phyloP scores from a whole-genome alignment of 2,113 vertebrate genomes.

The Bubo blakistoni region DNA sequence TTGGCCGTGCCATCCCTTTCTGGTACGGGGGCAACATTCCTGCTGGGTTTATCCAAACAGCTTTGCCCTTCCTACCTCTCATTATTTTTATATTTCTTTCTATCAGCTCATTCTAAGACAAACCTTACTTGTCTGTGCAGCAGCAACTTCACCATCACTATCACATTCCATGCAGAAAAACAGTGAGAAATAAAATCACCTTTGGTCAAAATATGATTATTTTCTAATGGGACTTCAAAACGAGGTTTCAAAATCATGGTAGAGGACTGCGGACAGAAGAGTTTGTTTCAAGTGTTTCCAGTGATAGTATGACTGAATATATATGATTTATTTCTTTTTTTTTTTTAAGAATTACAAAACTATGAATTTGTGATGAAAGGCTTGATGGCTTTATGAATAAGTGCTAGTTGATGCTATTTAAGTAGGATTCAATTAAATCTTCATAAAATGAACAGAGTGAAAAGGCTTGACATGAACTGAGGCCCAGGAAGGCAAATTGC shows the following conservation, averaged over 20 bases:
- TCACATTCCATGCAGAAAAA: neutral
- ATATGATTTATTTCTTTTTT: neutral
- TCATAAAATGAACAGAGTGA: constrained; percentile 64
- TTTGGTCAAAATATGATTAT: neutral
- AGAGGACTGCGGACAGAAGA: neutral
- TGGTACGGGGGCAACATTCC: rapidly evolving
- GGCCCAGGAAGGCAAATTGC: constrained; percentile 64
- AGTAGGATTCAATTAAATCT: constrained; percentile 72
- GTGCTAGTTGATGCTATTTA: constrained; percentile 72
- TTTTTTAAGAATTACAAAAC: constrained; percentile 47
- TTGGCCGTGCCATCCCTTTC: neutral
- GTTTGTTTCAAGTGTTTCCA: constrained; percentile 56
- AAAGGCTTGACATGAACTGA: constrained; percentile 64
- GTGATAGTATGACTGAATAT: constrained; percentile 14
- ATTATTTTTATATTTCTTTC: neutral
- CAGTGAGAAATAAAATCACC: neutral
- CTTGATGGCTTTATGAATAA: constrained; percentile 66
- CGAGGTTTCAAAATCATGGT: neutral
- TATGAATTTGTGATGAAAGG: constrained; percentile 63
- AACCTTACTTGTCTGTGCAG: neutral
- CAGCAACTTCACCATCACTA: neutral
- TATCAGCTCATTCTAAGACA: neutral
- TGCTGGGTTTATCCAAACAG: neutral
- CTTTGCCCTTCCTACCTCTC: neutral
- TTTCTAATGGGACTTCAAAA: neutral